Evolutionary conservation across 1,140 invertebrate genomes (phyloP), one percentile per base, ranked within the genome.

Genomic region (Coelopa frigida): DNA sequence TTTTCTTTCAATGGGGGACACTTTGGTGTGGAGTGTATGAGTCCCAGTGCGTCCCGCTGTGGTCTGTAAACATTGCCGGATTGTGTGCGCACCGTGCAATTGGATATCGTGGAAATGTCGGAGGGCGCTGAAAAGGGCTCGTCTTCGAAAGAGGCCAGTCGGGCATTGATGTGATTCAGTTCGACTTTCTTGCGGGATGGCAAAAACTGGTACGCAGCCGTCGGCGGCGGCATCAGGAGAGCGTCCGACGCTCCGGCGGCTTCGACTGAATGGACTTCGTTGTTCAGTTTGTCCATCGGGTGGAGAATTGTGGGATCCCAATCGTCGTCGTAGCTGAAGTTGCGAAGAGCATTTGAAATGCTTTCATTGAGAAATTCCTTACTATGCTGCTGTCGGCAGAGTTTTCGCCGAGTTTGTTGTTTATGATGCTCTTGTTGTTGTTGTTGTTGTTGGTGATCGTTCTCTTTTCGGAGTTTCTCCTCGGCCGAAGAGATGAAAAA

Each of bases 401-500:
- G 57, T 55, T 41, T 58, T 52, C 26, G 53, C 50, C 8, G 27
- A 8, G 27, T 29, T 14, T 29, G 14, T 29, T 29, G 27, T 29
- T 10, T 26, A n/a, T 50, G 46, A n/a, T n/a, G n/a, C n/a, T n/a
- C n/a, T n/a, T n/a, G n/a, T n/a, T n/a, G n/a, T n/a, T n/a, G n/a
- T n/a, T n/a, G n/a, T n/a, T n/a, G 20, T 51, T 47, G 10, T 50
- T 57, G 1, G 53, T 46, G 5, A 23, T 14, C 5, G 14, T 15
- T 3, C 39, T 14, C 36, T 49, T 70, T 64, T 24, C 80, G 72
- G 26, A 64, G 26, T 33, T 26, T 24, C 26, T 41, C 29, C 21
- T 41, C 27, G 15, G 44, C 41, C 17, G 32, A 44, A 5, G 35
- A 22, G 22, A 76, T 52, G 59, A 83, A 85, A 51, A 84, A 79